phyloP scores from a whole-genome alignment of 1,140 invertebrate genomes.

The Bombus breviceps region DNA sequence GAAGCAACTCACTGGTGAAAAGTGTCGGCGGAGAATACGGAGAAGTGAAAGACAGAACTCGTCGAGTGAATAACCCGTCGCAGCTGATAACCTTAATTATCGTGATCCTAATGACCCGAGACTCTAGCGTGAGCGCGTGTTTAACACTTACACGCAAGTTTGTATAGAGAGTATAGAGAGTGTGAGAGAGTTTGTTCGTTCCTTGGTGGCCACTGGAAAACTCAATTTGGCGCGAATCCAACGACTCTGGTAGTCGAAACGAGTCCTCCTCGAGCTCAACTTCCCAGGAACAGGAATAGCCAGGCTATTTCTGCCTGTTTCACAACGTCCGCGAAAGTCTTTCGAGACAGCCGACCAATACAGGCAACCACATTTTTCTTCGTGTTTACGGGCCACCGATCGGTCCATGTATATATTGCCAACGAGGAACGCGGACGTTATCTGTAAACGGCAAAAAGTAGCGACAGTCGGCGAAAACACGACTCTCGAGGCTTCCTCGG shows the following conservation, averaged over 20 bases:
- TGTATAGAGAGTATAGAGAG: not conserved
- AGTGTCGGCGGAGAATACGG: not conserved
- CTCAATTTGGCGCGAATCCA: constrained; percentile 61
- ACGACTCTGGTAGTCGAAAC: constrained; percentile 18
- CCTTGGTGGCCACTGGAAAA: constrained; percentile 29
- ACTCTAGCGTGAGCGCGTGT: not conserved
- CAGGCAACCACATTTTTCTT: constrained; percentile 49
- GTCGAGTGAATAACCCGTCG: constrained; percentile 36
- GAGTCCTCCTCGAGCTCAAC: constrained; percentile 10
- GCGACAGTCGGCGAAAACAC: constrained; percentile 8
- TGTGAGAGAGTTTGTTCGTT: not conserved
- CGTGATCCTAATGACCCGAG: constrained; percentile 56
- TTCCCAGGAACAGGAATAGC: constrained; percentile 30
- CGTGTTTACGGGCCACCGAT: constrained; percentile 45
- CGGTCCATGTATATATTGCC: not conserved
- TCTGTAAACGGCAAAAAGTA: not conserved
- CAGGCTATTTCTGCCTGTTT: constrained; percentile 51
- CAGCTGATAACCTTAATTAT: constrained; percentile 66
- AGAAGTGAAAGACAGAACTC: not conserved
- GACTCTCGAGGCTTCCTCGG: too few relatives aligned
- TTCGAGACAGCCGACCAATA: constrained; percentile 15
- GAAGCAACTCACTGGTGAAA: not conserved
- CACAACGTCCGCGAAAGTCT: constrained; percentile 23
- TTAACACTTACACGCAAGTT: not conserved
- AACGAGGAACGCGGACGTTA: not conserved